Evolutionary conservation across 2,797 vertebrate species (phyloP), one percentile per base, ranked within the genome.

Genomic region (Antennarius maculatus): DNA sequence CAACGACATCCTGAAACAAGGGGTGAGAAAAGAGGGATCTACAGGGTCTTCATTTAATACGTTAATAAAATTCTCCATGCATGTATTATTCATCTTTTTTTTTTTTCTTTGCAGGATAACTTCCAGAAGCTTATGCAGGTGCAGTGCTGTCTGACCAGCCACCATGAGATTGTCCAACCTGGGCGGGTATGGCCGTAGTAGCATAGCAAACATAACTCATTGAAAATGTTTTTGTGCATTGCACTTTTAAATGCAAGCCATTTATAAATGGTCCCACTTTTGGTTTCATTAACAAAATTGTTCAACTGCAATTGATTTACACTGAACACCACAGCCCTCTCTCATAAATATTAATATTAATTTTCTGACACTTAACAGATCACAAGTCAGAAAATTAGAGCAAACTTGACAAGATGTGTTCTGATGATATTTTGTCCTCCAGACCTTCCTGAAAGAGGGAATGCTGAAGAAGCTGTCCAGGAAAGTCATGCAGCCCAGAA

Each of bases 361-460:
- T 28, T 47, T 60, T 17, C 14, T 7, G 5, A 13, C 3, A 23
- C 37, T 13, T 29, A 27, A n/a, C 31, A 39, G 2, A n/a, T 60
- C 9, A 37, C 15, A 4, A 48, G 6, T 62, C 31, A 56, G 6
- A 8, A 23, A 52, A 29, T 6, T 23, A 43, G 42, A 14, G 4
- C 29, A n/a, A 56, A 54, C 42, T 5, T 45, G 31, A 51, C 14
- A 23, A 16, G 7, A 37, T 61, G 13, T 54, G 1, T 46, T 43
- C 11, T 34, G 6, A 15, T 57, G 7, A 41, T 11, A 9, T 55
- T 45, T 51, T 76, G 1, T 77, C 37, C 48, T 65, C 23, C 77
- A 99, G 98, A 91, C 96, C 51, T 98, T 98, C 85, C 87, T 99
- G 66, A 99, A 97, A 88, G 95, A 99, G 81, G 98, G 98, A n/a